Percentiles rank a stretch among this genome's conserved stretches.
phyloP scores from a whole-genome alignment of 2,113 vertebrate genomes.

The Clarias gariepinus region DNA sequence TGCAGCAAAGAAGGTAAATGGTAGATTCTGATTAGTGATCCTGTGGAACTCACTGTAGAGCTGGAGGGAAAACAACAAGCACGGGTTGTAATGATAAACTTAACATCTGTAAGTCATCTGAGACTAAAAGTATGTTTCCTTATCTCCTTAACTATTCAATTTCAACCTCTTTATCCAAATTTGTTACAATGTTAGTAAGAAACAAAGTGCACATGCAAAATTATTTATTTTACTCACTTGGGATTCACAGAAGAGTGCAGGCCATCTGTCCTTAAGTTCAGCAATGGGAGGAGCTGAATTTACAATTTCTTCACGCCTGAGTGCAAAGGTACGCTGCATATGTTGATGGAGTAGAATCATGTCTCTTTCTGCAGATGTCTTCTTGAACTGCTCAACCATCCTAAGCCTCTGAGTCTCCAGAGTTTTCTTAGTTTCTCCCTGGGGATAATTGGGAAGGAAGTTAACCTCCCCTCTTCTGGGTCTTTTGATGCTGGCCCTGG shows the following conservation, averaged over 20 bases:
- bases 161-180: too few relatives aligned
- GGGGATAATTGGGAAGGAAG: slow-evolving; percentile 41
- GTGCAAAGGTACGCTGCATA: slow-evolving; percentile 41
- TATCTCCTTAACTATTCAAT: too few relatives aligned
- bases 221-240: slow-evolving; percentile 31
- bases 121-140: too few relatives aligned
- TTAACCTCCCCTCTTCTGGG: slow-evolving; percentile 47
- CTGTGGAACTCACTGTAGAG: slow-evolving; percentile 36
- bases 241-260: slow-evolving; percentile 41
- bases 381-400: slow-evolving; percentile 48
- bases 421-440: slow-evolving; percentile 34
- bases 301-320: slow-evolving; percentile 40
- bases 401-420: slow-evolving; percentile 18
- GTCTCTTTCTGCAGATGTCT: slow-evolving; percentile 33
- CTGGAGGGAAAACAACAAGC: neutral
- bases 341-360: slow-evolving; percentile 33
- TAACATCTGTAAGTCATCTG: too few relatives aligned
- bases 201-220: neutral
- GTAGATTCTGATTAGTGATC: slow-evolving; percentile 38
- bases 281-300: slow-evolving; percentile 20
- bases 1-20: slow-evolving; percentile 33
- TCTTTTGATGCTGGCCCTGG: slow-evolving; percentile 42
- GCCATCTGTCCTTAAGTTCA: slow-evolving; percentile 42
- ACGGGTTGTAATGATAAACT: too few relatives aligned
- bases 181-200: neutral